Evolutionary conservation across 2,113 vertebrate species (phyloP).

Genomic region (Taxidea taxus): DNA sequence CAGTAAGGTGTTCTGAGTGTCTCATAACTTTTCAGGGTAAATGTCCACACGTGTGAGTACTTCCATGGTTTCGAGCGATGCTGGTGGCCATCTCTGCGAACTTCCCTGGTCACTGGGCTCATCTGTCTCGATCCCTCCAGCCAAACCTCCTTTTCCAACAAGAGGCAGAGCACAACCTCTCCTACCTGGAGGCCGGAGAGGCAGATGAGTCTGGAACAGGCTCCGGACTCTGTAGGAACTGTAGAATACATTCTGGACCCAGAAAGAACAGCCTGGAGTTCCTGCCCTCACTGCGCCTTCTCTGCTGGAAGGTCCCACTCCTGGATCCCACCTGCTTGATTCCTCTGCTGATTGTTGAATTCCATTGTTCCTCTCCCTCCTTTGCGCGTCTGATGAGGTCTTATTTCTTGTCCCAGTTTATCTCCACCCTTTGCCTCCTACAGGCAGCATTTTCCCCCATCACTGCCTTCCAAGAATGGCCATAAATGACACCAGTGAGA

Average conservation of each 20-base stretch:
- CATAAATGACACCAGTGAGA: not conserved
- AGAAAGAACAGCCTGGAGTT: not conserved
- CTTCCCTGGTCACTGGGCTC: too few relatives aligned
- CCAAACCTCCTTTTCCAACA: not conserved
- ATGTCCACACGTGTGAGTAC: not conserved
- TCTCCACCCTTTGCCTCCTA: not conserved
- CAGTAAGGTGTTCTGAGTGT: not conserved
- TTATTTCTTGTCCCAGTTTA: not conserved
- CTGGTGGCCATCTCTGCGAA: not conserved
- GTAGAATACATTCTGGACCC: accelerated
- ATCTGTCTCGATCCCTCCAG: not conserved
- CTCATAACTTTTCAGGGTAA: not conserved
- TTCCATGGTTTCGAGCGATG: not conserved
- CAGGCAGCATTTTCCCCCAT: not conserved
- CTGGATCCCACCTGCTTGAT: not conserved
- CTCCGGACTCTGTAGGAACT: not conserved
- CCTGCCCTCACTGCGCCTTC: not conserved
- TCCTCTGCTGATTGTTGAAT: accelerated
- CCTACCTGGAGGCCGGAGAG: not conserved
- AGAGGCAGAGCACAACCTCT: not conserved
- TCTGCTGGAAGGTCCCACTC: not conserved
- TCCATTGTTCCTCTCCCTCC: not conserved
- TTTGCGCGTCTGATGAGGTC: not conserved
- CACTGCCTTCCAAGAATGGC: not conserved
- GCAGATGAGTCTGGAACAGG: not conserved